Evolutionary conservation across 2,888 invertebrate species (phyloP).

Genomic region (Odontothrips loti): DNA sequence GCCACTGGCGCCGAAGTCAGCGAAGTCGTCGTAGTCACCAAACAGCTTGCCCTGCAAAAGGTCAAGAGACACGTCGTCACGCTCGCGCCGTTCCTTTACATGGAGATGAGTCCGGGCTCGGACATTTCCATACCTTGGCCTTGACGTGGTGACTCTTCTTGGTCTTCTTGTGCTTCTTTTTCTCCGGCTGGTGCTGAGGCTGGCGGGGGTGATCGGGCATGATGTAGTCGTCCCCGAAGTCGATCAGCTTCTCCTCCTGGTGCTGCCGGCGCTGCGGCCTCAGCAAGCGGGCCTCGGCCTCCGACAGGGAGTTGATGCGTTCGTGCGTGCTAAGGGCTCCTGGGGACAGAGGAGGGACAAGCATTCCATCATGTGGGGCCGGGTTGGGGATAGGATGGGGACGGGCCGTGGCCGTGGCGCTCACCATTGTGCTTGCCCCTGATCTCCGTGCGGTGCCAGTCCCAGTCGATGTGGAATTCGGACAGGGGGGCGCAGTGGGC

Average conservation of each 20-base stretch:
- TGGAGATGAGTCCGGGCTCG: too few species aligned
- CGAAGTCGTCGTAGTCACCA: conserved; percentile 13
- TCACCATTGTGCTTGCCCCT: not conserved
- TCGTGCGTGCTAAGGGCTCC: not conserved
- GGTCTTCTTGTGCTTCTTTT: not conserved
- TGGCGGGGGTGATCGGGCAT: conserved; percentile 1
- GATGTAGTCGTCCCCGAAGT: conserved; percentile 19
- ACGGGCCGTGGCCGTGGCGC: too few species aligned
- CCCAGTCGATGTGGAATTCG: conserved; percentile 61
- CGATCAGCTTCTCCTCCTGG: not conserved
- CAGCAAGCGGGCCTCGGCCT: not conserved
- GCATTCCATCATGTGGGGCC: too few species aligned
- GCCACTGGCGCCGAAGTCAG: conserved; percentile 16
- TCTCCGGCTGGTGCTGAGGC: not conserved
- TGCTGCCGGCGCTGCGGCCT: not conserved
- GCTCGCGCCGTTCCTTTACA: too few species aligned
- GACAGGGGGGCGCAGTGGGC: conserved; percentile 67
- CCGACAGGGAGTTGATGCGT: conserved; percentile 10
- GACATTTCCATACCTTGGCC: not conserved
- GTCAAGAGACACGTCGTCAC: not conserved
- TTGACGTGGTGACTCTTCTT: not conserved
- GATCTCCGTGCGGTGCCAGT: conserved; percentile 44
- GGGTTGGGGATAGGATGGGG: too few species aligned
- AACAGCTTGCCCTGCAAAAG: not conserved
- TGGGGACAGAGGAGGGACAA: not conserved